phyloP scores from a whole-genome alignment of 1,140 invertebrate genomes.

The Trichonephila clavipes region DNA sequence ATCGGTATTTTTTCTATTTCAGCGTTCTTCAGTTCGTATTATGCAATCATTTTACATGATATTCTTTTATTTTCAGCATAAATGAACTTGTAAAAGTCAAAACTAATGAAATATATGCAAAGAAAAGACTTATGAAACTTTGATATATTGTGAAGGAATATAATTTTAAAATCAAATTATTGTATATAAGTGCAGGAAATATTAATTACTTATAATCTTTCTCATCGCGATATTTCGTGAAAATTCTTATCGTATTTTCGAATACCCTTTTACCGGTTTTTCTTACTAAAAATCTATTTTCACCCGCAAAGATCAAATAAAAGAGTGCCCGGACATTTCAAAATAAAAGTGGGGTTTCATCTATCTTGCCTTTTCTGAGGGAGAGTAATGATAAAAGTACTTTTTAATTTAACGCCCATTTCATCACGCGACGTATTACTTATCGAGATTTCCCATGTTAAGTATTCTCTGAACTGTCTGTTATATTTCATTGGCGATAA shows the following conservation, averaged over 20 bases:
- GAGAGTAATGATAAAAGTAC: not conserved
- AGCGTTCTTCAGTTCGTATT: no score
- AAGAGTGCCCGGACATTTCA: not conserved
- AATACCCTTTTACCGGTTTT: not conserved
- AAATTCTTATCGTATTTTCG: not conserved
- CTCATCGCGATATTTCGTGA: no score
- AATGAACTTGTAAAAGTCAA: no score
- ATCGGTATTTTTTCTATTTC: no score
- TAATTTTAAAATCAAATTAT: no score
- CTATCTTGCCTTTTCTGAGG: not conserved
- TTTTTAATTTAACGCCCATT: conserved; percentile 37
- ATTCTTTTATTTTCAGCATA: no score
- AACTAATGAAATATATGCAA: no score
- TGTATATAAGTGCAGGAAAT: no score
- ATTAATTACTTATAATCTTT: no score
- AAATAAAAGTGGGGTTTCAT: not conserved
- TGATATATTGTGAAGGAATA: no score
- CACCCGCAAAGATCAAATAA: not conserved
- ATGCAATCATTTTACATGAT: no score
- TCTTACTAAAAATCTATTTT: not conserved
- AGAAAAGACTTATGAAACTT: no score
- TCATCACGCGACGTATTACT: not conserved
- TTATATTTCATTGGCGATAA: conserved; percentile 27
- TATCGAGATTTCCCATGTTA: not conserved
- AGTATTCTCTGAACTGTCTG: not conserved